Conservation (phyloP, 2,888 invertebrate species). For the Acutogordius australiensis region DNA sequence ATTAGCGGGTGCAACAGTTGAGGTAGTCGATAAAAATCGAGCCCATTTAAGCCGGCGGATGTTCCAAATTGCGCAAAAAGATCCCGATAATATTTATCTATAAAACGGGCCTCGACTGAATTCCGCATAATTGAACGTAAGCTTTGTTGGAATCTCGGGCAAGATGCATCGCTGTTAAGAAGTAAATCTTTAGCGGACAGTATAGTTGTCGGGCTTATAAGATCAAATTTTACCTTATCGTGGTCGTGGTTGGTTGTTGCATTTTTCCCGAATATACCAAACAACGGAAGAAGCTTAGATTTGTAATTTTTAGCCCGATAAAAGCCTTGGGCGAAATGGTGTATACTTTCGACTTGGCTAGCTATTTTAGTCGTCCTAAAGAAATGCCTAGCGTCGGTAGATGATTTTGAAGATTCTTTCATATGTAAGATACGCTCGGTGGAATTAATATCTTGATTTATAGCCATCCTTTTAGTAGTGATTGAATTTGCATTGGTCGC, state of each 20-base stretch:
- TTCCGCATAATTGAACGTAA: not conserved
- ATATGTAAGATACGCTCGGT: too few relatives aligned
- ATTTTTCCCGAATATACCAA: not conserved
- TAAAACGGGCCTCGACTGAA: not conserved
- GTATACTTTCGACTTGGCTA: not conserved
- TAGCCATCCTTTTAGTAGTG: not conserved
- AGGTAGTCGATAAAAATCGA: not conserved
- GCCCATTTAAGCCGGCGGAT: not conserved
- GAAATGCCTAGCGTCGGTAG: not conserved
- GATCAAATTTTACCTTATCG: too few relatives aligned
- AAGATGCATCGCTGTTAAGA: not conserved
- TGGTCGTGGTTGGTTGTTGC: not conserved
- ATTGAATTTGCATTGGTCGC: not conserved
- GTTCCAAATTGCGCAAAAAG: not conserved
- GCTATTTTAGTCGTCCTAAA: not conserved
- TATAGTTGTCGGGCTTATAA: not conserved
- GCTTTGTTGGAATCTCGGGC: not conserved
- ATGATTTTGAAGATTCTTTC: too few relatives aligned
- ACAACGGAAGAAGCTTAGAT: not conserved
- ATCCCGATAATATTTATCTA: not conserved
- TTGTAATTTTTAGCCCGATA: too few relatives aligned
- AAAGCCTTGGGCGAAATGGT: conserved; percentile 1
- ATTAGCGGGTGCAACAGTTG: not conserved
- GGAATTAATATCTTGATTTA: not conserved
- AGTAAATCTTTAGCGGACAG: not conserved